Evolutionary conservation across 2,888 invertebrate genomes (phyloP), one percentile per base, ranked within the genome.

Genomic region (Agrotis clavis): DNA sequence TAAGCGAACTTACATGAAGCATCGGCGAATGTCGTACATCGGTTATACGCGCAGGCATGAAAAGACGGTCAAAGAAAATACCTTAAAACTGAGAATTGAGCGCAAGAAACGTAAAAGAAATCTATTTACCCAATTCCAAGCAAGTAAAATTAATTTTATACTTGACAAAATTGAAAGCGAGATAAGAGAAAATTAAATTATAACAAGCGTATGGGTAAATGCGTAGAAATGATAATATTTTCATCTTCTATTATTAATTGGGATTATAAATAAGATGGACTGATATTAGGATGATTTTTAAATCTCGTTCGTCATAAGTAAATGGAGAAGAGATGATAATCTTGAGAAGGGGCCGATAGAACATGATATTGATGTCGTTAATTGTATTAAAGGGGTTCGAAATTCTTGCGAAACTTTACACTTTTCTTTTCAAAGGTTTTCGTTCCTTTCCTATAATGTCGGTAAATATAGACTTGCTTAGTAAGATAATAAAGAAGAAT

Each of bases 1-100:
- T 80, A 91, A 94, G 93, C 94, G 87, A 91, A 96, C 96, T 96
- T 96, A 96, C 96, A 95, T 94, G 92, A 94, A 95, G 94, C 94
- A 87, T 92, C 93, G 92, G 90, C 94, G 92, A 90, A 87, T 88
- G 91, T 92, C 89, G 93, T 90, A 90, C 91, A 92, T 93, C 93
- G 93, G 92, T 89, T 90, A 89, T 78, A 92, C 91, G 92, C 92
- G 94, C 89, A 90, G 92, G 94, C 96, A 96, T 96, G 96, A 88
- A 95, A 95, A 95, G 88, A 94, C 91, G 92, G 89, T 89, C 85
- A 95, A 94, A 95, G 88, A 71, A 94, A 94, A 92, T 89, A 93
- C 90, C 94, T 94, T 94, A 95, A 90, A 95, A 94, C 91, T 92
- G 84, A 94, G 89, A 90, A 89, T 85, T 87, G 87, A 93, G 93